A percentile compares a stretch with the other conserved stretches of the same genome.
Conservation (phyloP, 2,797 vertebrate species). For the Saxicola maurus region DNA sequence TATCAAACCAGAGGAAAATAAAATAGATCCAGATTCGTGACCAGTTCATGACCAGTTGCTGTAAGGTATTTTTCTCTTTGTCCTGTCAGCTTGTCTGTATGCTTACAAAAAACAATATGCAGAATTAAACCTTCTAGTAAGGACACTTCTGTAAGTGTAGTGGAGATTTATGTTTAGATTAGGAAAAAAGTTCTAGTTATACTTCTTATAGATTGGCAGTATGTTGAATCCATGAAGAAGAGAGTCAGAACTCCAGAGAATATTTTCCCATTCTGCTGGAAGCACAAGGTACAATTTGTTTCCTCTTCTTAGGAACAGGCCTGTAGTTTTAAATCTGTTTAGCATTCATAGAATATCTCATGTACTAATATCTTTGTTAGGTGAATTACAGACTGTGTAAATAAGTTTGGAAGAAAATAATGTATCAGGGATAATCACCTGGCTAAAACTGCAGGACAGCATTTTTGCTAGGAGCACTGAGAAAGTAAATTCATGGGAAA, state of each 20-base stretch:
- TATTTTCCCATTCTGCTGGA: background rate
- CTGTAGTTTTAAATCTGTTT: background rate
- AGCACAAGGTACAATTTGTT: background rate
- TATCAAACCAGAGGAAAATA: too few species aligned
- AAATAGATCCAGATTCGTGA: background rate
- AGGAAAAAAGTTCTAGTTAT: background rate
- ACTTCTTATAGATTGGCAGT: background rate
- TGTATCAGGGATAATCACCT: background rate
- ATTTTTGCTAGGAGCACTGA: background rate
- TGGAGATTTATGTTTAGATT: background rate
- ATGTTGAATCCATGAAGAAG: background rate
- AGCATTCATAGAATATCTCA: background rate
- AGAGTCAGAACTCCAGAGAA: background rate
- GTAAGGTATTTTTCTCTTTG: background rate
- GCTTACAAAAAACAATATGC: background rate
- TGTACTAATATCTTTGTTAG: background rate
- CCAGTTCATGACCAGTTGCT: background rate
- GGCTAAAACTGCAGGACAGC: background rate
- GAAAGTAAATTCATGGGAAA: background rate
- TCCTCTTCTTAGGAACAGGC: background rate
- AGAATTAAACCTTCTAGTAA: background rate
- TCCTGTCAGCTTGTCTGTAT: background rate
- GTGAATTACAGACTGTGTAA: background rate
- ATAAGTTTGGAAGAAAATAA: slow-evolving; percentile 1
- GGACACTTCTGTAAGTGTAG: background rate